These are phyloP conservation scores for Clamator glandarius DNA, from an alignment of 2,797 vertebrate genomes.

Conservation along the genomic window DNA sequence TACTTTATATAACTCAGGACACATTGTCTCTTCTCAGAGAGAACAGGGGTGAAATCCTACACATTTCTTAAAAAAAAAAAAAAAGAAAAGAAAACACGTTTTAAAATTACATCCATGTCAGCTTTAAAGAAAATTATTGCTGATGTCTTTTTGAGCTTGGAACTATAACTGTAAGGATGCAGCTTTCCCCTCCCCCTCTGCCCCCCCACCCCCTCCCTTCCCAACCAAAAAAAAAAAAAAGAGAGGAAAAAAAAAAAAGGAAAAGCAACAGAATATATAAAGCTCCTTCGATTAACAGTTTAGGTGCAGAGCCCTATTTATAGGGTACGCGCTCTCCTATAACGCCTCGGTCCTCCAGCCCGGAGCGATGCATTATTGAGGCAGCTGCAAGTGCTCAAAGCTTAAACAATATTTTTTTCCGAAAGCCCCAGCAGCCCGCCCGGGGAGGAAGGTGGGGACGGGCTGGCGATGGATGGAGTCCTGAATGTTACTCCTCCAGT, in stretches of 20 bases:
- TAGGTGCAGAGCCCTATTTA: conserved; percentile 63
- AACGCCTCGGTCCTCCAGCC: conserved; percentile 31
- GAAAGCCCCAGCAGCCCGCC: conserved; percentile 44
- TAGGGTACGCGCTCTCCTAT: conserved; percentile 18
- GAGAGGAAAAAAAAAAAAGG: neutral
- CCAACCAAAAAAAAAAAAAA: neutral
- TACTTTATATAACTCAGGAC: conserved; percentile 65
- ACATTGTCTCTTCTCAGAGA: conserved; percentile 25
- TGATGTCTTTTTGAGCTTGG: conserved; percentile 61
- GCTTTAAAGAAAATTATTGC: conserved; percentile 39
- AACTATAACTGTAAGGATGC: conserved; percentile 46
- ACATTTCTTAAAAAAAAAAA: neutral
- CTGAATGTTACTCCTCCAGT: conserved; percentile 87
- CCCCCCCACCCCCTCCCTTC: neutral
- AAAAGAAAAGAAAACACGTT: neutral
- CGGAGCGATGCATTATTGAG: neutral
- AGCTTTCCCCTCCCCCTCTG: conserved; percentile 22
- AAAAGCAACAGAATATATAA: conserved; percentile 54
- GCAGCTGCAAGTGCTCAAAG: conserved; percentile 66
- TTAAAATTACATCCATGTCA: conserved; percentile 60
- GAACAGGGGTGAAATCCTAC: conserved; percentile 64
- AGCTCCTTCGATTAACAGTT: conserved; percentile 65
- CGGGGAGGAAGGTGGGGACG: conserved; percentile 58
- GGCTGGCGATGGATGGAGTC: conserved; percentile 56
- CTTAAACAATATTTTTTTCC: conserved; percentile 53